A percentile compares a stretch with the other conserved stretches of the same genome.
Evolutionary conservation across 2,888 invertebrate species (phyloP).

Genomic region (Orchestes rusci): DNA sequence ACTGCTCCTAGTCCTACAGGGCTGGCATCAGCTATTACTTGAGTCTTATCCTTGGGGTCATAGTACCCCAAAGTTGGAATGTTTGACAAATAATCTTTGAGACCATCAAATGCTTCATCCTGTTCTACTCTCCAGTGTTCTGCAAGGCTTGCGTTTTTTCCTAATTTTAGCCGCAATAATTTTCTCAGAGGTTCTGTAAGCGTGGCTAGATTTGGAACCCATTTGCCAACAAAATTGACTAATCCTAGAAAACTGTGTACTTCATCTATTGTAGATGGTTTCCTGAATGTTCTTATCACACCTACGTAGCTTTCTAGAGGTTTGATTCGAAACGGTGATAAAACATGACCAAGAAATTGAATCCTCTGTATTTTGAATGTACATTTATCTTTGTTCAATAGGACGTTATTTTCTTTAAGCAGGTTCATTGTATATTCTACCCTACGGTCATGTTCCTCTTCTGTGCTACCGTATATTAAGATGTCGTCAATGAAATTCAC

Average conservation of each 20-base stretch:
- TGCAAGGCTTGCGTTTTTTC: conserved; percentile 30
- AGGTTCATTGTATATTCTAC: not conserved
- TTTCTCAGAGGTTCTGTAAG: conserved; percentile 25
- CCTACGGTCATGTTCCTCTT: conserved; percentile 32
- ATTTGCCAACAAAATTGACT: conserved; percentile 30
- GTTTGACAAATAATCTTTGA: conserved; percentile 11
- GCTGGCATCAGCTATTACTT: conserved; percentile 31
- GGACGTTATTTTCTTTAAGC: not conserved
- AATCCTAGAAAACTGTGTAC: conserved; percentile 35
- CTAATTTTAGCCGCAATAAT: conserved; percentile 28
- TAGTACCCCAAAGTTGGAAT: not conserved
- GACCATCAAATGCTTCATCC: conserved; percentile 8
- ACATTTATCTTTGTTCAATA: not conserved
- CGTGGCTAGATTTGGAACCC: conserved; percentile 24
- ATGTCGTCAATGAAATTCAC: conserved; percentile 40
- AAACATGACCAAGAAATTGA: conserved; percentile 15
- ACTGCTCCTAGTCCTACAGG: conserved; percentile 30
- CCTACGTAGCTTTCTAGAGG: conserved; percentile 18
- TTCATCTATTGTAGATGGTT: conserved; percentile 26
- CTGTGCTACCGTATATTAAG: conserved; percentile 31
- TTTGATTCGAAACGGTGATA: conserved; percentile 12
- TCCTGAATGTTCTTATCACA: conserved; percentile 15
- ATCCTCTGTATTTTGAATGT: conserved; percentile 1
- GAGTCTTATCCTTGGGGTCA: conserved; percentile 25
- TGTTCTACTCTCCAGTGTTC: conserved; percentile 17